phyloP scores from a whole-genome alignment of 92 coral and sea anemone species.

The Epizoanthus fatuus region DNA sequence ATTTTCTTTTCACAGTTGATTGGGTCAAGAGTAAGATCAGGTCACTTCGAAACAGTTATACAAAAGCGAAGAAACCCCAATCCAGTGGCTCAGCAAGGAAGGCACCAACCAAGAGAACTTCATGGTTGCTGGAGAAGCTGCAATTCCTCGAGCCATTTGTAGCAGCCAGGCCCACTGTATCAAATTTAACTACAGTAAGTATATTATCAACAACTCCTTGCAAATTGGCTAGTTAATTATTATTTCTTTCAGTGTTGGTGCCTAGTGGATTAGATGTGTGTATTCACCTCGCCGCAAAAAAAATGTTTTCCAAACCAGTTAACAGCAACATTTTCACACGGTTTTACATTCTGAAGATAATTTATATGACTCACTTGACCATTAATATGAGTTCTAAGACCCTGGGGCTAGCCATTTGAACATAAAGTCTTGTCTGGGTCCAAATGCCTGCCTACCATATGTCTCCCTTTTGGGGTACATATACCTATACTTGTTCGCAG shows the following conservation, averaged over 20 bases:
- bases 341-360: no score
- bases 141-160: slow-evolving; percentile 29
- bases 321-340: no score
- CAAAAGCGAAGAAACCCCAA: slow-evolving; percentile 34
- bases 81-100: slow-evolving; percentile 47
- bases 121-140: slow-evolving; percentile 44
- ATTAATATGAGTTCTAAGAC: no score
- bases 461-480: no score
- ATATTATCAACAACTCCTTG: background rate
- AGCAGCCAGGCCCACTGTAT: slow-evolving; percentile 42
- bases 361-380: no score
- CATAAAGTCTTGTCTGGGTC: no score
- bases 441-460: no score
- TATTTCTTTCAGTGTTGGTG: background rate
- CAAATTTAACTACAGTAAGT: slow-evolving; percentile 54
- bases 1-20: slow-evolving; percentile 10
- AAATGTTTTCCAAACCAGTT: no score
- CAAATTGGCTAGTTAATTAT: no score
- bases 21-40: slow-evolving; percentile 7
- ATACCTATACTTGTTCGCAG: no score
- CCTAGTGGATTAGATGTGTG: background rate
- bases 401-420: no score
- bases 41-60: background rate
- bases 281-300: no score
- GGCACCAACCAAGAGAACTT: slow-evolving; percentile 23